Evolutionary conservation across 2,888 invertebrate genomes (phyloP).

Genomic region (Anthrax anthrax): DNA sequence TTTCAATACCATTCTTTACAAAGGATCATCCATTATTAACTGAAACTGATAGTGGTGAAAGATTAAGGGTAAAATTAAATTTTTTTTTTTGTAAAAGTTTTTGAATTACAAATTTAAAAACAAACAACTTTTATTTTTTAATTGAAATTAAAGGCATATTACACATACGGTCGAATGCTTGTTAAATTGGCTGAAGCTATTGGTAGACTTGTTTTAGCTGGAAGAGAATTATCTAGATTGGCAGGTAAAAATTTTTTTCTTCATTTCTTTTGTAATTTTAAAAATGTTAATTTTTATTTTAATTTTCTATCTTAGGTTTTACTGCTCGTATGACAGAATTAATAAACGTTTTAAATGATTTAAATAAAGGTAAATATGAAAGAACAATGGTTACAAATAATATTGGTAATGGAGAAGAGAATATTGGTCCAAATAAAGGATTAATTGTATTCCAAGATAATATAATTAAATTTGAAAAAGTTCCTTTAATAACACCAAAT

Average conservation of each 20-base stretch:
- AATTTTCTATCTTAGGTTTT: constrained; percentile 36
- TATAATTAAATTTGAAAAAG: constrained; percentile 78
- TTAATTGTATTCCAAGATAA: constrained; percentile 72
- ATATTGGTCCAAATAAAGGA: constrained; percentile 58
- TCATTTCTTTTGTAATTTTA: no score
- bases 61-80: constrained; percentile 50
- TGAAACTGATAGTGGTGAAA: constrained; percentile 52
- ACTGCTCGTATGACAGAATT: constrained; percentile 87
- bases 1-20: constrained; percentile 86
- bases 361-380: constrained; percentile 61
- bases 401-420: constrained; percentile 21
- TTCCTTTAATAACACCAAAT: constrained; percentile 94
- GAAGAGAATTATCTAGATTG: constrained; percentile 82
- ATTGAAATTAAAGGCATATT: constrained; percentile 55
- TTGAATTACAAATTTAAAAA: neutral
- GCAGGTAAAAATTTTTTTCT: constrained; percentile 45
- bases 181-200: constrained; percentile 93
- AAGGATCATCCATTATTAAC: constrained; percentile 53
- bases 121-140: neutral
- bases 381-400: constrained; percentile 40
- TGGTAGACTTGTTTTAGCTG: constrained; percentile 86
- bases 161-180: constrained; percentile 74
- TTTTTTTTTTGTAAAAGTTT: neutral
- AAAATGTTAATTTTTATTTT: neutral
- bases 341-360: constrained; percentile 64